Conservation (phyloP, 2,888 invertebrate genomes). For the Himalopsyche japonica region DNA sequence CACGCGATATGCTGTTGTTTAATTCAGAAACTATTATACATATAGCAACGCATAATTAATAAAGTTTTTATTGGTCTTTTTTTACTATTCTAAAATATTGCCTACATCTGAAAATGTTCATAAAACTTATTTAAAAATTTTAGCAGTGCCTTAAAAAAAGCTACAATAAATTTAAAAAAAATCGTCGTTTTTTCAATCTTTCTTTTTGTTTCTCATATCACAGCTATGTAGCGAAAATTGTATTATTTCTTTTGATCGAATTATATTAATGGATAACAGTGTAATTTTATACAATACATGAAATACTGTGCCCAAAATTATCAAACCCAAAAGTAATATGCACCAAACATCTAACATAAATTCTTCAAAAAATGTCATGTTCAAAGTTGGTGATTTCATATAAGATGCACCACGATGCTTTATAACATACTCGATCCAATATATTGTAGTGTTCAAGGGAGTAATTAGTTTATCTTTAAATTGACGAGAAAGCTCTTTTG, state of each 20-base stretch:
- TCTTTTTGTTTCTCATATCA: background rate
- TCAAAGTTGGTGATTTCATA: constrained; percentile 44
- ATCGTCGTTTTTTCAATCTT: too few species aligned
- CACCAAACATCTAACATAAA: constrained; percentile 53
- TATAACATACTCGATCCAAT: constrained; percentile 42
- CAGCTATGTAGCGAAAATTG: background rate
- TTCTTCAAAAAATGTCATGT: constrained; percentile 51
- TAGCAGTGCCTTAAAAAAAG: too few species aligned
- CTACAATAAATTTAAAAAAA: too few species aligned
- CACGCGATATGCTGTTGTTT: too few species aligned
- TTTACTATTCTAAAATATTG: too few species aligned
- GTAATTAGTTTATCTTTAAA: constrained; percentile 42
- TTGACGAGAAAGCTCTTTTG: constrained; percentile 33
- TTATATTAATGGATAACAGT: background rate
- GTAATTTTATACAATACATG: background rate
- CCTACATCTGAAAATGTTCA: too few species aligned
- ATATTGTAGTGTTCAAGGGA: constrained; percentile 40
- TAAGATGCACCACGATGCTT: constrained; percentile 41
- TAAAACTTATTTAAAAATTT: too few species aligned
- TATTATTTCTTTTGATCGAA: background rate
- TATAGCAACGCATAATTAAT: too few species aligned
- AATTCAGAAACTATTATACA: too few species aligned
- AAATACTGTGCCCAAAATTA: background rate
- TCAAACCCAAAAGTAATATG: background rate
- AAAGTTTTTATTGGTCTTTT: too few species aligned